Evolutionary conservation across 2,888 invertebrate species (phyloP).

Genomic region (Drosophila mulleri): DNA sequence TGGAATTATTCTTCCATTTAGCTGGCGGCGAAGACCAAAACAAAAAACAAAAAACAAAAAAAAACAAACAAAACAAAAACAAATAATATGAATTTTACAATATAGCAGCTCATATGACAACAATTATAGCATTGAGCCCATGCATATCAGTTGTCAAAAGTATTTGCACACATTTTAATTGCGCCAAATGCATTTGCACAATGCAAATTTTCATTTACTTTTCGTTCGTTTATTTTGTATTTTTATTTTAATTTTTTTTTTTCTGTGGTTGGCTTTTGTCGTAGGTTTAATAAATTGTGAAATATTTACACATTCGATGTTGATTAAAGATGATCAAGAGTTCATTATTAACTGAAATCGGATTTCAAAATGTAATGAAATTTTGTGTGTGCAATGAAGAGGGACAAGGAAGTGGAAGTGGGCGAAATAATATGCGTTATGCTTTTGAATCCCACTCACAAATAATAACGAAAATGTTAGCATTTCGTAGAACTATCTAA

Average conservation of each 20-base stretch:
- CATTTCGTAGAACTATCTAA: no score
- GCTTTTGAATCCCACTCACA: no score
- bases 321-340: background rate
- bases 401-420: background rate
- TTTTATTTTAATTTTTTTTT: background rate
- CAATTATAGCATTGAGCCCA: conserved; percentile 1
- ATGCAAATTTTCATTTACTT: conserved; percentile 7
- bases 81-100: background rate
- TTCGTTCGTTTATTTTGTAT: background rate
- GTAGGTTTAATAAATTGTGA: background rate
- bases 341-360: background rate
- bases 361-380: background rate
- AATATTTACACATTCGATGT: background rate
- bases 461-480: no score
- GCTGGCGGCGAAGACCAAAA: background rate
- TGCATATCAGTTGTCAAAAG: conserved; percentile 9
- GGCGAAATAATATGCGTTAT: no score
- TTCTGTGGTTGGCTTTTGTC: background rate
- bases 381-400: background rate
- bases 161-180: conserved; percentile 9
- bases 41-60: no score
- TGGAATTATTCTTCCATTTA: background rate
- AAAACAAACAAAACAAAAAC: background rate
- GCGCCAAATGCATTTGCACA: background rate
- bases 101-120: conserved; percentile 3